Evolutionary conservation across 2,797 vertebrate genomes (phyloP).

Genomic region (Danionella dracula): DNA sequence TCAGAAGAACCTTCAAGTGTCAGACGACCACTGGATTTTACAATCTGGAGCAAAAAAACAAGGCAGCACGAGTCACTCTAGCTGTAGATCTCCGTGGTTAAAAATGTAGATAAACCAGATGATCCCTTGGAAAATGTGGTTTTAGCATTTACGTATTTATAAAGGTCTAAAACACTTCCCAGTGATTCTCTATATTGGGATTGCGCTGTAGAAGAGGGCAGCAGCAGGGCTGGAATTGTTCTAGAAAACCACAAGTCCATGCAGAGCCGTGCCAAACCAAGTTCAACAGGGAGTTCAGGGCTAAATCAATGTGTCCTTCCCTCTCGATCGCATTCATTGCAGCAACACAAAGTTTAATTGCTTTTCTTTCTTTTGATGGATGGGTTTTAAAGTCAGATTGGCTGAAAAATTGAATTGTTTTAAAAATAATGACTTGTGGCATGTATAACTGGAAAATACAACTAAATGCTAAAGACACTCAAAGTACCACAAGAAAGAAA

Average conservation of each 20-base stretch:
- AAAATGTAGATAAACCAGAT: slow-evolving; percentile 73
- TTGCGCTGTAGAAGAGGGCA: slow-evolving; percentile 50
- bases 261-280: slow-evolving; percentile 56
- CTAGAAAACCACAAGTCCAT: slow-evolving; percentile 62
- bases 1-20: background rate
- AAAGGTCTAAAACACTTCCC: slow-evolving; percentile 70
- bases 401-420: background rate
- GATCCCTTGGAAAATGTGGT: slow-evolving; percentile 52
- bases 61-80: slow-evolving; percentile 63
- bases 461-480: too few species aligned
- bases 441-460: background rate
- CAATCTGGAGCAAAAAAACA: slow-evolving; percentile 58
- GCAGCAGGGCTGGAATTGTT: slow-evolving; percentile 56
- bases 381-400: background rate
- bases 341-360: slow-evolving; percentile 34
- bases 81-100: slow-evolving; percentile 51
- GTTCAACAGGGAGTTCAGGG: slow-evolving; percentile 69
- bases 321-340: slow-evolving; percentile 56
- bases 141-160: slow-evolving; percentile 70
- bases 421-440: background rate
- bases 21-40: slow-evolving; percentile 39
- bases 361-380: slow-evolving; percentile 4
- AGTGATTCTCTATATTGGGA: slow-evolving; percentile 68
- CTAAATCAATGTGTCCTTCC: slow-evolving; percentile 72
- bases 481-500: background rate